Conservation (phyloP, 1,140 invertebrate genomes). For the Lysiphlebus fabarum region DNA sequence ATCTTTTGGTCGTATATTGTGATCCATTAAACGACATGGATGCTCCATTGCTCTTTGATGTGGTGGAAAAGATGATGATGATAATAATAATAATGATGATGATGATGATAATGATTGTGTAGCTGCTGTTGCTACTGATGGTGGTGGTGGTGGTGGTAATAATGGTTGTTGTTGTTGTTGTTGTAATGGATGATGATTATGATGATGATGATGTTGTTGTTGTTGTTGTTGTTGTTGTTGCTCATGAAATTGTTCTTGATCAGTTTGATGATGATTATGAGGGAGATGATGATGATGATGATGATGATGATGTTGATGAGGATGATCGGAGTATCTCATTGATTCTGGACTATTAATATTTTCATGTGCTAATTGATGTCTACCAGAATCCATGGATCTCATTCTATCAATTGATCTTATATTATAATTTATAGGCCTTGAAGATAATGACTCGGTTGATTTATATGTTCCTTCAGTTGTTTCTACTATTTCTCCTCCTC, state of each 20-base stretch:
- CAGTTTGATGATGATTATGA: background rate
- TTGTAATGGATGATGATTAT: no score
- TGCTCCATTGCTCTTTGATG: constrained; percentile 42
- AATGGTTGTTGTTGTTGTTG: no score
- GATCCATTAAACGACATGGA: constrained; percentile 48
- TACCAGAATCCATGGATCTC: constrained; percentile 47
- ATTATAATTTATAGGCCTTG: constrained; percentile 48
- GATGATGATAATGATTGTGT: constrained; percentile 10
- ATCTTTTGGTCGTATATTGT: constrained; percentile 42
- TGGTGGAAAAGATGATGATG: constrained; percentile 8
- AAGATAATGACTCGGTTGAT: constrained; percentile 51
- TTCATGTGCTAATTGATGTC: constrained; percentile 33
- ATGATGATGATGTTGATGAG: constrained; percentile 30
- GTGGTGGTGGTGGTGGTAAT: no score
- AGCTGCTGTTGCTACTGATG: no score
- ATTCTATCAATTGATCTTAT: constrained; percentile 49
- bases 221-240: no score
- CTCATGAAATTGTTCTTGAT: no score
- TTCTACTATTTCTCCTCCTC: no score
- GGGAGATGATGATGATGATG: constrained; percentile 15
- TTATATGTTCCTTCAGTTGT: no score
- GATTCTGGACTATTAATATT: constrained; percentile 39
- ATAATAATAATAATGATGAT: no score
- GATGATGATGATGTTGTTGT: no score
- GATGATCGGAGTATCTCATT: constrained; percentile 31